Evolutionary conservation across 2,888 invertebrate genomes (phyloP), one percentile per base, ranked within the genome.

Genomic region (Hypsopygia costalis): DNA sequence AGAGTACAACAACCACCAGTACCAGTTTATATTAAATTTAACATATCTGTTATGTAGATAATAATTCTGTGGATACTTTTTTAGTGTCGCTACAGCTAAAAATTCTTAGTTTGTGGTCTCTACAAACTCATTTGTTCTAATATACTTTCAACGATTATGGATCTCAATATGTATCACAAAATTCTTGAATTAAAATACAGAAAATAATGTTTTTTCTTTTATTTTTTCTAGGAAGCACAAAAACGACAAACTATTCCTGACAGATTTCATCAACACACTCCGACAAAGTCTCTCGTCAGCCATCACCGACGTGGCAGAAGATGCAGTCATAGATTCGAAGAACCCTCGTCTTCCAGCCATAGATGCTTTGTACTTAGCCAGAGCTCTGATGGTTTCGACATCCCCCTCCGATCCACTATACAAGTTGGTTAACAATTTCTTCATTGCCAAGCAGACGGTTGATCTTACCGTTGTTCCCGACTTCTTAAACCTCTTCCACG

Each of bases 381-480:
- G 91, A 55, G 91, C 93, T 9, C 90, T 94, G 0, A 90, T 93
- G 60, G 88, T 95, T 4, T 90, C 95, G 46, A 92, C 94, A 0
- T 91, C 94, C 45, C 95, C 97, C 0, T 90, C 91, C 29, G 91
- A 95, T 58, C 90, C 93, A 0, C 90, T 97, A 56, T 97, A 95
- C 74, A 90, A 92, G 52, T 92, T 94, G 0, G 83, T 98, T n/a
- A 93, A 94, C 65, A 91, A 92, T 58, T 96, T 94, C 71, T 79
- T 97, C 27, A 91, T 94, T 60, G 92, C 95, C 1, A 97, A 96
- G 72, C 92, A 94, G 7, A 90, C 91, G 6, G 90, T 97, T 9
- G 93, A 97, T 65, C 83, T 97, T 9, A 90, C 91, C 8, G 91
- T 92, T 1, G 93, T 98, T n/a, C 98, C 98, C 0, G 97, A 98